Percentiles rank a stretch among this genome's conserved stretches.
These are phyloP conservation scores for Hycleus phaleratus DNA, from an alignment of 1,140 invertebrate species.

Conservation along the genomic window DNA sequence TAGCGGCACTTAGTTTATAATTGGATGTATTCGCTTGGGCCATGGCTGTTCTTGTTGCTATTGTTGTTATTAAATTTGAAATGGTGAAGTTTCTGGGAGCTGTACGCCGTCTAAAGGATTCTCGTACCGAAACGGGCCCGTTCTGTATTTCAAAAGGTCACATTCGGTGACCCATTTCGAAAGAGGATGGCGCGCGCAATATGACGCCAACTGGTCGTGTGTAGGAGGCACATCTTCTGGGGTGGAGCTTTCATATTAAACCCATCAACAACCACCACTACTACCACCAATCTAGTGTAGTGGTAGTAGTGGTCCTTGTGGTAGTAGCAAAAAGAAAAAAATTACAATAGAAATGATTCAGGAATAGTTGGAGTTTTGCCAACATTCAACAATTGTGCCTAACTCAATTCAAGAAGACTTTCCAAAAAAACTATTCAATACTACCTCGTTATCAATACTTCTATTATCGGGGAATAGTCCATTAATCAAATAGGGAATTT, in stretches of 20 bases:
- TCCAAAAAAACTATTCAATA: too few species aligned
- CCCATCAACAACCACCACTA: too few species aligned
- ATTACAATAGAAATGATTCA: too few species aligned
- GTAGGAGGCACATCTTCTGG: constrained; percentile 22
- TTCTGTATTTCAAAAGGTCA: constrained; percentile 30
- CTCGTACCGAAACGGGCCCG: constrained; percentile 20
- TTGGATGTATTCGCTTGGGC: constrained; percentile 34
- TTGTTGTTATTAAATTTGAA: constrained; percentile 3
- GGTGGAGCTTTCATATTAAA: constrained; percentile 18
- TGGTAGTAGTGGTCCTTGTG: too few species aligned
- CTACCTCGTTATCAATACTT: too few species aligned
- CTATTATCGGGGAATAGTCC: too few species aligned
- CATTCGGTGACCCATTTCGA: constrained; percentile 37
- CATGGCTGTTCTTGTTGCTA: constrained; percentile 14
- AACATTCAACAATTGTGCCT: too few species aligned
- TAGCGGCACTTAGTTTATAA: constrained; percentile 35
- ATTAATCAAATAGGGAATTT: too few species aligned
- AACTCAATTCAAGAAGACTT: too few species aligned
- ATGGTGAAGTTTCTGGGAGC: constrained; percentile 33
- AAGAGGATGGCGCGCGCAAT: constrained; percentile 26
- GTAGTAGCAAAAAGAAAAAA: too few species aligned
- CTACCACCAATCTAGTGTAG: too few species aligned
- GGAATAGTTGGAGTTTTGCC: too few species aligned
- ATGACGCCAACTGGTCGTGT: constrained; percentile 27
- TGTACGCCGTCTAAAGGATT: constrained; percentile 29